A percentile compares a stretch with the other conserved stretches of the same genome.
Evolutionary conservation across 1,140 invertebrate species (phyloP).

Genomic region (Colletes gigas): DNA sequence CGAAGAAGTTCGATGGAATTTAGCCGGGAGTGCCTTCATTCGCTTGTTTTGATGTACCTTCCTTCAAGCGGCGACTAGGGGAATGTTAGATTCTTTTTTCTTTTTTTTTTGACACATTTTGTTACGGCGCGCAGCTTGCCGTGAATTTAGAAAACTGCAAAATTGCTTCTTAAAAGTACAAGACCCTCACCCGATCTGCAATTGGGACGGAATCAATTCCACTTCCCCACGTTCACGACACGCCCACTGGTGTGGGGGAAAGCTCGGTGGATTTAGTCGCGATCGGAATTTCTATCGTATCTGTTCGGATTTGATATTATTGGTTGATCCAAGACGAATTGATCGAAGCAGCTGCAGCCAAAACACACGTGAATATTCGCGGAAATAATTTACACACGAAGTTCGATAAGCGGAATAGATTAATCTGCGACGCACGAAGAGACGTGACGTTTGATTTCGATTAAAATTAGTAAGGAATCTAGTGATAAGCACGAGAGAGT

Average conservation of each 20-base stretch:
- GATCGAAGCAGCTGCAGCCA: not conserved
- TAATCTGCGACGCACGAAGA: not conserved
- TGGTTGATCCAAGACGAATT: not conserved
- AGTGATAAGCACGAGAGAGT: not conserved
- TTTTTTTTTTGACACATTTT: not conserved
- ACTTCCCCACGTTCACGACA: not conserved
- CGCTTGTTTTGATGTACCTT: conserved; percentile 34
- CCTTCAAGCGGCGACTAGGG: not conserved
- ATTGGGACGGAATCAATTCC: too few relatives aligned
- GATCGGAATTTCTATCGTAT: not conserved
- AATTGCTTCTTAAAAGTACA: not conserved
- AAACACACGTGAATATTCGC: not conserved
- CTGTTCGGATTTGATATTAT: not conserved
- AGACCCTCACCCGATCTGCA: not conserved
- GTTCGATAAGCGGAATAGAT: not conserved
- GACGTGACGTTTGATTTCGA: not conserved
- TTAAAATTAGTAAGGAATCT: not conserved
- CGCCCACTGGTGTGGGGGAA: not conserved
- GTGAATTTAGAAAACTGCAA: not conserved
- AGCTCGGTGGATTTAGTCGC: not conserved
- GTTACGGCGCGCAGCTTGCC: not conserved
- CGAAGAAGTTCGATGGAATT: not conserved
- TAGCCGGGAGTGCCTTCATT: conserved; percentile 59
- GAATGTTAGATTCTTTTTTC: not conserved
- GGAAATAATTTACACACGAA: not conserved